Evolutionary conservation across 2,113 vertebrate genomes (phyloP).

Genomic region (Anoura caudifer): DNA sequence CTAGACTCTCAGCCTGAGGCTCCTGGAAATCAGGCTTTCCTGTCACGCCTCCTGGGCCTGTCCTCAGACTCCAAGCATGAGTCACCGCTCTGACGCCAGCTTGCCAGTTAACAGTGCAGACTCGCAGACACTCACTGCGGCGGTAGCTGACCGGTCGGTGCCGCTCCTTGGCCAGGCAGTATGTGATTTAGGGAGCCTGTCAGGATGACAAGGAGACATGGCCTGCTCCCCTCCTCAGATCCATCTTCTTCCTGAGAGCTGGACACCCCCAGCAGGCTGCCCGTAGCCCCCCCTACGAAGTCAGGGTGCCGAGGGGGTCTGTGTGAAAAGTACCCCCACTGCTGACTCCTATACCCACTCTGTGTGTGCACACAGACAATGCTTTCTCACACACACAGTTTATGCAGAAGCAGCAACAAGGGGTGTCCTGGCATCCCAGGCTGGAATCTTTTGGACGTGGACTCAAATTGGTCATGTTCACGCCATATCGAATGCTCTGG

Average conservation of each 20-base stretch:
- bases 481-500: not conserved
- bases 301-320: slow-evolving; percentile 27
- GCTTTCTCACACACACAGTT: not conserved
- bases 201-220: not conserved
- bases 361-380: not conserved
- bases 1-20: slow-evolving; percentile 68
- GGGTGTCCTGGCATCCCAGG: slow-evolving; percentile 62
- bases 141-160: not conserved
- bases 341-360: not conserved
- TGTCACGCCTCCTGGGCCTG: slow-evolving; percentile 62
- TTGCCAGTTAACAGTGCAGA: slow-evolving; percentile 65
- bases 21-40: slow-evolving; percentile 53
- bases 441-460: slow-evolving; percentile 58
- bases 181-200: slow-evolving; percentile 41
- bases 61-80: not conserved
- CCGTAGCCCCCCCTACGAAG: slow-evolving; percentile 4
- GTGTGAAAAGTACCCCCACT: not conserved
- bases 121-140: slow-evolving; percentile 28
- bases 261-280: slow-evolving; percentile 5
- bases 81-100: slow-evolving; percentile 23
- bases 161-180: slow-evolving; percentile 6
- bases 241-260: slow-evolving; percentile 41
- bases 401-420: not conserved
- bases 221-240: not conserved
- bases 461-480: slow-evolving; percentile 57